Base-by-base conservation (phyloP, 2,797 vertebrate genomes). In the Chelon labrosus region DNA sequence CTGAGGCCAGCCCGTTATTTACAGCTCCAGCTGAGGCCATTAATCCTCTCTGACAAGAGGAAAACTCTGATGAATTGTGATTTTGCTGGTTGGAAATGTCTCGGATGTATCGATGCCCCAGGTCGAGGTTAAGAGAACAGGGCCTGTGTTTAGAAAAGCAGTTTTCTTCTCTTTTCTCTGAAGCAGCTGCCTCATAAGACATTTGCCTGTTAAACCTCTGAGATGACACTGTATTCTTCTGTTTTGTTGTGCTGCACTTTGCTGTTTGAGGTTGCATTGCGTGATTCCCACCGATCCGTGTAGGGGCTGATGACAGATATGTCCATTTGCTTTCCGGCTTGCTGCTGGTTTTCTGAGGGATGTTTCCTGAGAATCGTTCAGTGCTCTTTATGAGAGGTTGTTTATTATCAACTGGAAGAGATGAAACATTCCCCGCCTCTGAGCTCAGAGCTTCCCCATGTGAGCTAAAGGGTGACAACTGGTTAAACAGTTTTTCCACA, bases 81-180 rank as follows among this genome's bases (percentile, higher is more conserved):
- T 88, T 91, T 38, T 94, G 93, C 63, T 92, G 92, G 72, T 94
- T 94, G 9, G 94, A 95, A 84, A 94, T 94, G 72, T 95, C 94
- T 84, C 94, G 73, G 76, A 94, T 94, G 82, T 86, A 93, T 2
- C 92, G 87, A 19, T 88, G 83, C 6, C 92, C 93, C 65, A 96
- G 91, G 79, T 98, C 97, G 73, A 98, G 82, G 80, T 96, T 98
- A 13, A 99, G 96, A 10, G 98, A 99, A 1, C 93, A 97, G 0
- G 97, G 98, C 61, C 96, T 93, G 80, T 93, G 92, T 73, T 91
- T 95, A 2, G 77, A 65, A 56, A 70, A 77, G 46, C 61, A 22
- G 1, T 81, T 88, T 57, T 94, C 93, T 52, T 93, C 92, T 55
- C 80, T 86, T 82, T 56, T 92, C 75, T 93, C 92, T 2, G 78